These are phyloP conservation scores for Drosophila nebulosa DNA, from an alignment of 1,140 invertebrate genomes.

Conservation along the genomic window DNA sequence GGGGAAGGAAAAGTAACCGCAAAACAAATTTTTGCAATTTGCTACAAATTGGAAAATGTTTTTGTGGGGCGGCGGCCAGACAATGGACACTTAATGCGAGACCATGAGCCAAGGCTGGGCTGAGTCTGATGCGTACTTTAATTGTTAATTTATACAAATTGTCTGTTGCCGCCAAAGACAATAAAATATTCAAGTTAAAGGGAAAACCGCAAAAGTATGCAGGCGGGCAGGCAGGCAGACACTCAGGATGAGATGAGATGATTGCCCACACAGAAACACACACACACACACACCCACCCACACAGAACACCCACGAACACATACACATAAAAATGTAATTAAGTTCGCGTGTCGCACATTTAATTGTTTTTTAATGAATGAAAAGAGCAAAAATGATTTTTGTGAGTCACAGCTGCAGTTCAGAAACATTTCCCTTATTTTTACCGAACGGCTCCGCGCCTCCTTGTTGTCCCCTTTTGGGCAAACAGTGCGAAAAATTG, in stretches of 20 bases:
- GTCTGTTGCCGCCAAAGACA: conserved; percentile 2
- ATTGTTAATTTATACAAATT: conserved; percentile 12
- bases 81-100: conserved; percentile 10
- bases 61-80: background rate
- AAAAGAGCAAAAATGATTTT: conserved; percentile 56
- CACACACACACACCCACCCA: conserved; percentile 34
- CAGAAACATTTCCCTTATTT: conserved; percentile 16
- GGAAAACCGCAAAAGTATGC: conserved; percentile 36
- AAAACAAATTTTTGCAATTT: conserved; percentile 10
- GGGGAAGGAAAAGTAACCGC: background rate
- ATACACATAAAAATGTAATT: conserved; percentile 68
- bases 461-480: background rate
- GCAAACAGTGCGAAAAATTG: background rate
- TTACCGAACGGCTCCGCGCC: no score
- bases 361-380: conserved; percentile 76
- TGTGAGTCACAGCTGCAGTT: conserved; percentile 46
- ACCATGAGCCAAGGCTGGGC: conserved; percentile 2
- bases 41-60: conserved; percentile 12
- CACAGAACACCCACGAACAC: conserved; percentile 39
- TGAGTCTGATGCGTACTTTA: conserved; percentile 4
- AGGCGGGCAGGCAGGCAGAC: background rate
- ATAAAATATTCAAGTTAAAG: conserved; percentile 33
- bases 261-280: conserved; percentile 2
- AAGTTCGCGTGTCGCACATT: conserved; percentile 69
- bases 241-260: background rate